Base-by-base conservation (phyloP, 2,113 vertebrate genomes). In the Blennius ocellaris region DNA sequence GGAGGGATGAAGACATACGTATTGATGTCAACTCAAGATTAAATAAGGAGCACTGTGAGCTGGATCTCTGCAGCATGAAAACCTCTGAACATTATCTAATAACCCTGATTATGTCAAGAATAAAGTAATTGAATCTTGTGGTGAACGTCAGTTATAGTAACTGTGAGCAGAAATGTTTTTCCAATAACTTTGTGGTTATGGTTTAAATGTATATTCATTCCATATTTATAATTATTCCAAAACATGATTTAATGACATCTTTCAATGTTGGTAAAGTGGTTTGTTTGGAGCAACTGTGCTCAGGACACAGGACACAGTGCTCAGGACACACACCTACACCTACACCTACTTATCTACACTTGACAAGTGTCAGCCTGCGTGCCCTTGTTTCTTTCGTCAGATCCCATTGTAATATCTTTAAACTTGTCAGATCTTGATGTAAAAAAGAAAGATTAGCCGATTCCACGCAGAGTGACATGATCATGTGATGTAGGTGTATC, bases 1-100 rank as follows among this genome's bases (percentile, higher is more conserved):
- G 6, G 0, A 10, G 55, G 53, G 52, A 52, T 55, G 52, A 70
- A 58, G 50, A 58, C 63, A 15, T 16, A 58, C 63, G 14, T 16
- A 2, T 47, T 21, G 14, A 66, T 36, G 44, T 45, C 39, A 9
- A 59, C 40, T 48, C n/a, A 66, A 21, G 8, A 6, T 5, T 10
- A 37, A 16, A n/a, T 44, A 30, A 30, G 21, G 21, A 30, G 5
- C 30, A 59, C 7, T 39, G 14, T 58, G 17, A 53, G 7, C 1
- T 10, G 7, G 16, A 12, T 36, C 16, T 69, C 30, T 62, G 7
- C 6, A 38, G 21, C 2, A 57, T 39, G 40, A 3, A 5, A 17
- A 10, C 36, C 40, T 44, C 21, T 52, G 40, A 49, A 16, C 48
- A 30, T 30, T 30, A 30, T 30, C 21, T 30, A 30, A 30, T 30